Conservation (phyloP, 2,113 vertebrate species). For the Rattus rattus region DNA sequence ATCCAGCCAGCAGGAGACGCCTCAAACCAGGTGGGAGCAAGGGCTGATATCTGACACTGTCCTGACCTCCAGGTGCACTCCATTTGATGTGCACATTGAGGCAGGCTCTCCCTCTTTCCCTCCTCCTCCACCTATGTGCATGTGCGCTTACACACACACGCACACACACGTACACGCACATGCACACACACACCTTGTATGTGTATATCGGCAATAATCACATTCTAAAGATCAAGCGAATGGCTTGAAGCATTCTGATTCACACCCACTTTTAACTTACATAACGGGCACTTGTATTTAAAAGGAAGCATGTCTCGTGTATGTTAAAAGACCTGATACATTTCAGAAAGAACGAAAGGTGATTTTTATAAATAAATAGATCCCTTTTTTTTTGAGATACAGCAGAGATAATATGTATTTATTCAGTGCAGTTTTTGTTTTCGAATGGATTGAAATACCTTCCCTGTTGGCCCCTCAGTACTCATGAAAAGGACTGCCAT, state of each 20-base stretch:
- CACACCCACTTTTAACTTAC: conserved; percentile 4
- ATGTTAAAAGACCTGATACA: conserved; percentile 35
- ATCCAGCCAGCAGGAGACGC: not conserved
- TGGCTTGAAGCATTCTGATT: conserved; percentile 51
- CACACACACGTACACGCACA: not conserved
- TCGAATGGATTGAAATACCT: not conserved
- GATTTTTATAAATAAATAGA: not conserved
- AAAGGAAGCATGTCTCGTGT: conserved; percentile 42
- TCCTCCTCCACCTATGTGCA: no score
- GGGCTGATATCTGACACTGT: not conserved
- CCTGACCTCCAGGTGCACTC: not conserved
- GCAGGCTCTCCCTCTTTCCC: not conserved
- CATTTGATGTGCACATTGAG: not conserved
- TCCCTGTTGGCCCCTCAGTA: not conserved
- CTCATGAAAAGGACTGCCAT: conserved; percentile 2
- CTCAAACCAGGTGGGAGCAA: not conserved
- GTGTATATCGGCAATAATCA: not conserved
- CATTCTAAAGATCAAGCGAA: not conserved
- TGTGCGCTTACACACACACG: no score
- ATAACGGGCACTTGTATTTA: conserved; percentile 35
- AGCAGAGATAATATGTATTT: not conserved
- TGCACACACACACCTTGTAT: not conserved
- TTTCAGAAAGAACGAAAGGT: conserved; percentile 11
- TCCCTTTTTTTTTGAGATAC: conserved; percentile 44
- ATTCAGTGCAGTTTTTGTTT: conserved; percentile 21